Evolutionary conservation across 2,888 invertebrate species (phyloP).

Genomic region (Pycnomerus fuliginosus): DNA sequence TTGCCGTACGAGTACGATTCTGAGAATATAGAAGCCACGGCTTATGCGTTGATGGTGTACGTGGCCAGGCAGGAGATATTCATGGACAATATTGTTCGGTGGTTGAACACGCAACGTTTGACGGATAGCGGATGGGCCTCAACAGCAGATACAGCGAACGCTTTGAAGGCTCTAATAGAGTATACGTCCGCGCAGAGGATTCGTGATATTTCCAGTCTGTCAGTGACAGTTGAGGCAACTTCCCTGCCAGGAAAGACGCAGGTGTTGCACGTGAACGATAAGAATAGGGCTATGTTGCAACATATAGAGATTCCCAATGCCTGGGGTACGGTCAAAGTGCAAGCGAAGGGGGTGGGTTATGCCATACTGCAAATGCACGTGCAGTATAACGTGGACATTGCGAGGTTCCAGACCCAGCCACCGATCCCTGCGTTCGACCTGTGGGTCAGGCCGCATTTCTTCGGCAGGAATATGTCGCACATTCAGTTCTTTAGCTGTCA

Average conservation of each 20-base stretch:
- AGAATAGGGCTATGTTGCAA: slow-evolving; percentile 78
- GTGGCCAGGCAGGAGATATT: slow-evolving; percentile 80
- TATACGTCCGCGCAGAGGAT: slow-evolving; percentile 84
- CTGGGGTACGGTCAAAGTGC: slow-evolving; percentile 92
- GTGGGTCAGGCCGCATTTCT: slow-evolving; percentile 70
- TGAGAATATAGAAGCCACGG: slow-evolving; percentile 89
- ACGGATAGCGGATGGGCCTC: slow-evolving; percentile 71
- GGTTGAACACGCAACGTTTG: slow-evolving; percentile 85
- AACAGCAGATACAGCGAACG: slow-evolving; percentile 78
- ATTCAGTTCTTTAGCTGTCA: slow-evolving; percentile 85
- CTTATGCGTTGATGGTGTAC: slow-evolving; percentile 87
- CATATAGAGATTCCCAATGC: slow-evolving; percentile 84
- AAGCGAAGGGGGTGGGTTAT: slow-evolving; percentile 91
- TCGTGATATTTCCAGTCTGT: slow-evolving; percentile 75
- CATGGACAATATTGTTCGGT: slow-evolving; percentile 84
- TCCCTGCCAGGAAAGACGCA: slow-evolving; percentile 67
- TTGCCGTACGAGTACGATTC: slow-evolving; percentile 87
- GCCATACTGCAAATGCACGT: slow-evolving; percentile 92
- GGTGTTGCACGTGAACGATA: slow-evolving; percentile 68
- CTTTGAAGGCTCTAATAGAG: slow-evolving; percentile 85
- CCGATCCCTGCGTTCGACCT: slow-evolving; percentile 81
- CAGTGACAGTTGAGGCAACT: slow-evolving; percentile 81
- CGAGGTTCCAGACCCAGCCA: slow-evolving; percentile 80
- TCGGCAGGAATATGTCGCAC: slow-evolving; percentile 92
- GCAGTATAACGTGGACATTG: slow-evolving; percentile 86